Percentiles rank a stretch among this genome's conserved stretches.
Conservation (phyloP, 1,140 invertebrate genomes). For the Thaumatotibia leucotreta region DNA sequence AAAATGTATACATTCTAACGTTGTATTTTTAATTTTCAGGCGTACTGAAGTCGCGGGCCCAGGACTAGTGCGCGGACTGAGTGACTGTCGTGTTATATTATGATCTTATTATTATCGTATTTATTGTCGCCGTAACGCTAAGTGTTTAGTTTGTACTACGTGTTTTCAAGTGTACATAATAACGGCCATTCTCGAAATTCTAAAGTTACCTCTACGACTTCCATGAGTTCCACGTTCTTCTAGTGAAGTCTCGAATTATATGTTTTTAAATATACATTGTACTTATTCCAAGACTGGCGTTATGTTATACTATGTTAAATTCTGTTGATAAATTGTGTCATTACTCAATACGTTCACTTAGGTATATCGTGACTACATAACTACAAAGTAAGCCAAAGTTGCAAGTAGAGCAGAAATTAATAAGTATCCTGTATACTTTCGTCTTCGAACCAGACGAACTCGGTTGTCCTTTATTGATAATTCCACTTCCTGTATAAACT, state of each 20-base stretch:
- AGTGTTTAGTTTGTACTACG: conserved; percentile 28
- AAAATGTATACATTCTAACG: neutral
- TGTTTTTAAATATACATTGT: neutral
- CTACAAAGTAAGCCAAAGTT: too few relatives aligned
- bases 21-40: conserved; percentile 43
- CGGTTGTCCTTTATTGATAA: neutral
- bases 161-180: conserved; percentile 44
- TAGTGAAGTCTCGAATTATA: neutral
- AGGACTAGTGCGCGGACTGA: conserved; percentile 44
- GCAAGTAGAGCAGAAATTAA: too few relatives aligned
- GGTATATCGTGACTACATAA: too few relatives aligned
- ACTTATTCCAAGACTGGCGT: neutral
- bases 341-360: neutral
- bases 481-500: neutral
- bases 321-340: neutral
- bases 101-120: conserved; percentile 48
- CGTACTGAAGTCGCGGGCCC: conserved; percentile 41
- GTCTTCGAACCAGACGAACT: neutral
- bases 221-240: neutral
- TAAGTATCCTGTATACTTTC: too few relatives aligned
- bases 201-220: neutral
- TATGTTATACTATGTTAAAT: neutral
- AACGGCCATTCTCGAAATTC: conserved; percentile 26
- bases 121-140: conserved; percentile 38
- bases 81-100: conserved; percentile 38